Percentiles rank a stretch among this genome's conserved stretches.
Conservation (phyloP, 2,113 vertebrate genomes). For the Macquaria australasica region DNA sequence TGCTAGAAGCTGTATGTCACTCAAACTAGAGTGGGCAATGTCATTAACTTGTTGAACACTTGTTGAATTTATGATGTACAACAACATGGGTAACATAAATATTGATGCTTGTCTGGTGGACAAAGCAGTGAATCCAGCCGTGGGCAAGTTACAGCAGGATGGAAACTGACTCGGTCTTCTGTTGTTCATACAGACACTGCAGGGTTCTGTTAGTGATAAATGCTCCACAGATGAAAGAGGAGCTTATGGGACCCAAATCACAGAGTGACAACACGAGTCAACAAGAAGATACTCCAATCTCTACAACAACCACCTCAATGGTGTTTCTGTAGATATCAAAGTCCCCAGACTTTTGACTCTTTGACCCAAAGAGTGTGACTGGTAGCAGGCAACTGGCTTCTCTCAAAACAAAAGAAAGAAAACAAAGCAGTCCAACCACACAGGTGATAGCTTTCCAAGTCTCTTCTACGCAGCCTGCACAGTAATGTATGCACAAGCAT, state of each 20-base stretch:
- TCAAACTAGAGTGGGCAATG: background rate
- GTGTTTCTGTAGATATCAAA: conserved; percentile 1
- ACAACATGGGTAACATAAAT: conserved; percentile 1
- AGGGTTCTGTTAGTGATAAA: conserved; percentile 15
- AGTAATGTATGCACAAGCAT: conserved; percentile 15
- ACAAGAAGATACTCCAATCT: conserved; percentile 3
- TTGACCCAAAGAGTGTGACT: background rate
- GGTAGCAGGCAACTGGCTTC: background rate
- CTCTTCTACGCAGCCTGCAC: background rate
- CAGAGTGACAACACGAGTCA: conserved; percentile 4
- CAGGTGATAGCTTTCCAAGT: background rate
- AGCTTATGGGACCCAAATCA: conserved; percentile 2
- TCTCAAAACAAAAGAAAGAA: background rate
- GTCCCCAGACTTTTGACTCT: background rate
- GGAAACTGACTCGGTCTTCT: background rate
- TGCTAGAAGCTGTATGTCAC: background rate
- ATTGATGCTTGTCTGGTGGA: conserved; percentile 1
- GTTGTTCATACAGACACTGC: background rate
- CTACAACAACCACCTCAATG: background rate
- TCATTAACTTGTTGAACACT: conserved; percentile 1
- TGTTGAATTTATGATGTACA: background rate
- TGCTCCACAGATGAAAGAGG: conserved; percentile 16
- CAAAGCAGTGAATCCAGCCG: background rate
- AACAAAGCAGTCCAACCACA: conserved; percentile 3
- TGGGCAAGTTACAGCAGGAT: background rate